Evolutionary conservation across 2,888 invertebrate species (phyloP), one percentile per base, ranked within the genome.

Genomic region (Catonia carolina): DNA sequence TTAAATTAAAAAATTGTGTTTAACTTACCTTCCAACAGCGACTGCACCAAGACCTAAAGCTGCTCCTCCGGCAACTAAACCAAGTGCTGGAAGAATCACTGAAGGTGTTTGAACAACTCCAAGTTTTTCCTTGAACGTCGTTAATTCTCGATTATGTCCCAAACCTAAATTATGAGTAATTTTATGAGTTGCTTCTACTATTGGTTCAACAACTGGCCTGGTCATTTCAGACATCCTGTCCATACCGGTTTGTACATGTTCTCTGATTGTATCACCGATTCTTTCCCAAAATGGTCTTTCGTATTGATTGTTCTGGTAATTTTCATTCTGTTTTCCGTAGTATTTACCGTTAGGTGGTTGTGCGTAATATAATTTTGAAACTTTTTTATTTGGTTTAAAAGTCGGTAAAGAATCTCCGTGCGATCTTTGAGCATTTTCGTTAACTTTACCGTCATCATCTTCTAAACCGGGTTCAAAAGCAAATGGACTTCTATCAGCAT

Each of bases 41-140:
- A 87, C 85, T 0, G 87, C 88, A 4, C 87, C 88, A n/a, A 89
- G 77, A 1, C 87, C 86, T 20, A 89, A 71, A 1, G 89, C 89
- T 0, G 89, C 88, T 12, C 89, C 88, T n/a, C 88, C 87, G 8
- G 88, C 87, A 67, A 89, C 83, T 5, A 88, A 72, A 2, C 89
- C 86, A 18, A 88, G 73, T 0, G 88, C 87, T 15, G 88, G 88
- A 1, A 88, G 72, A 68, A 88, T 80, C 0, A 84, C 84, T 0
- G 82, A 79, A 0, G 79, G 78, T 0, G 76, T 71, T 17, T 63
- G 62, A 0, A 77, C 74, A 7, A 77, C 77, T 1, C 84, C 85
- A 7, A 86, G 77, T 70, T 86, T 86, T 59, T 85, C 83, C 66
- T 80, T 78, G 0, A 77, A 75, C 33, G 61, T 55, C 48, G 54